These are phyloP conservation scores for Caradrina kadenii DNA, from an alignment of 2,888 invertebrate species.

Conservation along the genomic window DNA sequence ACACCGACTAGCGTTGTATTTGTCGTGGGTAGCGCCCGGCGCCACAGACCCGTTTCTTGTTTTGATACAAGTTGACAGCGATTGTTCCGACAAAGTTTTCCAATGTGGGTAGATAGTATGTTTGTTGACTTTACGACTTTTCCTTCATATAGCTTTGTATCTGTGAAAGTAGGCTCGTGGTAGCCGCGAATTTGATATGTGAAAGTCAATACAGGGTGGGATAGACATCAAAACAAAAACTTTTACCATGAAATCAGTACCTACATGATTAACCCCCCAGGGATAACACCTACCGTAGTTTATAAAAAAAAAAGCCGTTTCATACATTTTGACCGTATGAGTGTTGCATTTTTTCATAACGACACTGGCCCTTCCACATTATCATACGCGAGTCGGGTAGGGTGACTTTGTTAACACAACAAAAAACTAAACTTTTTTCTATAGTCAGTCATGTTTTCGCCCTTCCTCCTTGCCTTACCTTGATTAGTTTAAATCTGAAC, in stretches of 20 bases:
- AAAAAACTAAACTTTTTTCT: neutral
- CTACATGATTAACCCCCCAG: no score
- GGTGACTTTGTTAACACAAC: constrained; percentile 1
- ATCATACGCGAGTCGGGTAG: neutral
- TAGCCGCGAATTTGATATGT: constrained; percentile 15
- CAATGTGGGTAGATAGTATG: constrained; percentile 26
- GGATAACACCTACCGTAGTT: no score
- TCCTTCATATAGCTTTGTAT: constrained; percentile 7
- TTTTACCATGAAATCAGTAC: no score
- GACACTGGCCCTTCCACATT: no score
- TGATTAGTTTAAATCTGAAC: neutral
- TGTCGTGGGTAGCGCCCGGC: constrained; percentile 71
- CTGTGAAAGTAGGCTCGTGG: neutral
- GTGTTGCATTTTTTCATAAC: no score
- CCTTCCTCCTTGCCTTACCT: neutral
- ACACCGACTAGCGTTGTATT: constrained; percentile 60
- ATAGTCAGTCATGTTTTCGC: neutral
- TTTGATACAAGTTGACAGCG: constrained; percentile 54
- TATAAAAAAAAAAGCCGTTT: no score
- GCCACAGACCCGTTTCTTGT: constrained; percentile 65
- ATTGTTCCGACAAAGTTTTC: constrained; percentile 49
- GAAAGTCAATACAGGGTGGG: neutral
- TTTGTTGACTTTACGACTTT: constrained; percentile 38
- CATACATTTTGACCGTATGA: no score
- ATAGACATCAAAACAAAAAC: no score